phyloP scores from a whole-genome alignment of 2,113 vertebrate species.

The Sebastes schlegelii region DNA sequence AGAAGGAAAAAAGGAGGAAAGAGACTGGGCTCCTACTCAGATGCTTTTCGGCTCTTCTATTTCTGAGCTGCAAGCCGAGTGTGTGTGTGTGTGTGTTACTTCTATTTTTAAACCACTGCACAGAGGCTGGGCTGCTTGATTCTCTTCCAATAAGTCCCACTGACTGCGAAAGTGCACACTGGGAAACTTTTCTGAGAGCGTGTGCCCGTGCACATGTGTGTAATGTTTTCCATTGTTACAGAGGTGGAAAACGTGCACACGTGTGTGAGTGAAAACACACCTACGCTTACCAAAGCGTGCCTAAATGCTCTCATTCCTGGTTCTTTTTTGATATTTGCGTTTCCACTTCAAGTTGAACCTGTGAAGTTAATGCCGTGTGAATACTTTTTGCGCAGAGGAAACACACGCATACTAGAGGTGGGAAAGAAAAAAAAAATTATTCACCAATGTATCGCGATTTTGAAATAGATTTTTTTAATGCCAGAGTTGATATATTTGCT shows the following conservation, averaged over 20 bases:
- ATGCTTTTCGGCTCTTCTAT: constrained; percentile 52
- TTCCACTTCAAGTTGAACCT: constrained; percentile 20
- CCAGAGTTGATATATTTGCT: too few species aligned
- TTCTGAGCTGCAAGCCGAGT: constrained; percentile 30
- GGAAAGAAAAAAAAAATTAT: too few species aligned
- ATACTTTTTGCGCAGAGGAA: not conserved
- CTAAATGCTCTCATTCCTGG: not conserved
- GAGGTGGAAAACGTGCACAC: constrained; percentile 44
- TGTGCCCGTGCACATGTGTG: constrained; percentile 19
- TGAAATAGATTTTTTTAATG: too few species aligned
- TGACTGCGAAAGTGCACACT: constrained; percentile 53
- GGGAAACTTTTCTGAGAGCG: constrained; percentile 55
- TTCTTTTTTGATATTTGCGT: not conserved
- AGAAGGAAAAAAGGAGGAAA: not conserved
- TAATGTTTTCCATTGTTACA: constrained; percentile 58
- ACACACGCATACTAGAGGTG: not conserved
- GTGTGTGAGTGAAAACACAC: constrained; percentile 1
- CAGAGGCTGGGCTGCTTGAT: constrained; percentile 28
- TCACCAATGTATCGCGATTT: too few species aligned
- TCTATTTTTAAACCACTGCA: constrained; percentile 69
- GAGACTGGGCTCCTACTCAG: not conserved
- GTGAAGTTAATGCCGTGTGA: not conserved
- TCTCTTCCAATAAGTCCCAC: constrained; percentile 45
- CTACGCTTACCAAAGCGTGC: not conserved
- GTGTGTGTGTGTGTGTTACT: constrained; percentile 8